Base-by-base conservation (phyloP, 2,113 vertebrate genomes). In the Pluvialis apricaria region DNA sequence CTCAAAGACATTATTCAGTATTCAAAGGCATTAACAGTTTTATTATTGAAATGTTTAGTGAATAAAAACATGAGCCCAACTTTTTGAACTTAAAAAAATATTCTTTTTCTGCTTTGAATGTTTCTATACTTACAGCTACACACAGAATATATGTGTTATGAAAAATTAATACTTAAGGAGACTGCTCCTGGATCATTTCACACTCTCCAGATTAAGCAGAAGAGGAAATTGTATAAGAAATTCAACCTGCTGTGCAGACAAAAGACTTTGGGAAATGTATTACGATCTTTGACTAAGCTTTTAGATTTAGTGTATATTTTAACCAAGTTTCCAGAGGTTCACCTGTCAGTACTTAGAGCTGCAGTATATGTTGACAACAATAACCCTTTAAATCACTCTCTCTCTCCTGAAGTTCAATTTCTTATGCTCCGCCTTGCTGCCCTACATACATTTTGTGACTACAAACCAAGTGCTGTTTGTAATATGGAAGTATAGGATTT, bases 361-460 rank as follows among this genome's bases (percentile, higher is more conserved):
- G 66, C 72, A 51, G 69, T 68, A 8, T 72, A 58, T 87, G 42
- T 91, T 88, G 80, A 82, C 79, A 84, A 64, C 26, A 68, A 24
- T 40, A 93, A 65, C 49, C 40, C 51, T 92, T 85, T 92, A 93
- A 90, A 92, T 92, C 70, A 20, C 15, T 38, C 32, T 71, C 15
- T 60, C 28, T 73, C 31, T 80, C 54, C 44, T 47, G 54, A 57
- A 80, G 17, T 72, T 91, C 76, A 55, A 11, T 54, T 88, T 69
- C 6, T 58, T 73, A 1, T 76, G 93, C 57, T 81, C 92, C 78
- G 73, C 28, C 94, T 97, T 90, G 52, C n/a, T 97, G 92, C 69
- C 94, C 90, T 96, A 88, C 60, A 88, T 95, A 73, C 24, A 36
- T 38, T 70, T 66, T 92, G 15, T 75, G 47, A 69, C 83, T 88